Percentiles rank a stretch among this genome's conserved stretches.
Conservation (phyloP, 2,797 vertebrate genomes). For the Miichthys miiuy region DNA sequence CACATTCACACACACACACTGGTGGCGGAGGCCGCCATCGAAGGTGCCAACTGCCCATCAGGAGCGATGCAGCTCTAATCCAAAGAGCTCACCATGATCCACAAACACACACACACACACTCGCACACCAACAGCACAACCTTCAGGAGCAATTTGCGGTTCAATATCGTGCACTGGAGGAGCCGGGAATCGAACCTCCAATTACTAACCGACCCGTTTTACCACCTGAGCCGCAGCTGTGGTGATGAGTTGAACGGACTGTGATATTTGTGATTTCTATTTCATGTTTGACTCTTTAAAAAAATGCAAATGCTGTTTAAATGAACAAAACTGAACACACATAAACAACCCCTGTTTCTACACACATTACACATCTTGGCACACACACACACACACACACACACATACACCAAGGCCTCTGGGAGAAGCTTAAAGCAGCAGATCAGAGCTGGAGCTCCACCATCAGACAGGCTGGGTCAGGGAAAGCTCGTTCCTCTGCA, state of each 20-base stretch:
- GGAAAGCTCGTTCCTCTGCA: constrained; percentile 52
- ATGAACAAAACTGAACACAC: background rate
- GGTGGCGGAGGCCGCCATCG: too few relatives aligned
- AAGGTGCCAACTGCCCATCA: too few relatives aligned
- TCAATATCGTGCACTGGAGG: too few relatives aligned
- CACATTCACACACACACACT: too few relatives aligned
- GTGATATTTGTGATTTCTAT: background rate
- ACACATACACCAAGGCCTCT: constrained; percentile 16
- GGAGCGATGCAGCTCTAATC: too few relatives aligned
- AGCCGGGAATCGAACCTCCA: too few relatives aligned
- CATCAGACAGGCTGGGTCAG: constrained; percentile 58
- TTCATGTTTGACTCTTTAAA: background rate
- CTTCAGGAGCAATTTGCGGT: too few relatives aligned
- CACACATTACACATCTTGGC: constrained; percentile 16
- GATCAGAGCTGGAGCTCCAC: constrained; percentile 51
- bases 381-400: background rate
- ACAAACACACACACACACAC: too few relatives aligned
- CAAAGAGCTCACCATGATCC: too few relatives aligned
- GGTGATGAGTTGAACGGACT: background rate
- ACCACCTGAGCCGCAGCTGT: too few relatives aligned
- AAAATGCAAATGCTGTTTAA: background rate
- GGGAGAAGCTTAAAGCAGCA: constrained; percentile 51
- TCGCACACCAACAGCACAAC: too few relatives aligned
- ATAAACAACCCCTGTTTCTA: background rate
- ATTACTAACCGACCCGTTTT: too few relatives aligned